Evolutionary conservation across 2,113 vertebrate genomes (phyloP).

Genomic region (Solea senegalensis): DNA sequence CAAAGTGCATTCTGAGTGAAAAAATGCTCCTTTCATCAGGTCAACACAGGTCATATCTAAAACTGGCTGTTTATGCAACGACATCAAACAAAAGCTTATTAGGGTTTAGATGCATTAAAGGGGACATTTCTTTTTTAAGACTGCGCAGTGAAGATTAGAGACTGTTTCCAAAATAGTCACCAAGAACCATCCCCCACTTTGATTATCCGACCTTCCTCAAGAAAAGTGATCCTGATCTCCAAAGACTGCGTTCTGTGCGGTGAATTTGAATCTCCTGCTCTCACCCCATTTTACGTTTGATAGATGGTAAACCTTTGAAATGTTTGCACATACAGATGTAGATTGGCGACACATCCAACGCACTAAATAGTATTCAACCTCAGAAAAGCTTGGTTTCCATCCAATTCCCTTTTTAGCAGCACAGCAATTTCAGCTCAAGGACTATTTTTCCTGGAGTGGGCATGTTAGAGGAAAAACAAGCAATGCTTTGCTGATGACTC

Average conservation of each 20-base stretch:
- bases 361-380: constrained; percentile 36
- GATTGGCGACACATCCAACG: constrained; percentile 54
- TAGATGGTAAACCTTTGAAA: constrained; percentile 40
- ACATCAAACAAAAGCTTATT: not conserved
- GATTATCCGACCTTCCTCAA: not conserved
- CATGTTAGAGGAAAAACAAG: constrained; percentile 44
- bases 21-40: no score
- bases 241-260: not conserved
- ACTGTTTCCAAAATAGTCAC: not conserved
- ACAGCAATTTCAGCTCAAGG: constrained; percentile 38
- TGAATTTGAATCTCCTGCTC: not conserved
- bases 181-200: not conserved
- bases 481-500: constrained; percentile 10
- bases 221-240: not conserved
- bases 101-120: not conserved
- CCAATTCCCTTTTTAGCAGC: constrained; percentile 23
- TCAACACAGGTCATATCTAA: not conserved
- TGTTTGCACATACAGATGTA: constrained; percentile 34
- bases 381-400: constrained; percentile 43
- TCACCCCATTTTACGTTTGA: constrained; percentile 24
- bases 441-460: constrained; percentile 50
- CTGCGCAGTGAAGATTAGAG: not conserved
- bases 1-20: no score
- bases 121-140: not conserved
- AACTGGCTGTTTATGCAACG: not conserved